Evolutionary conservation across 64 coral and sea anemone genomes (phyloP), one percentile per base, ranked within the genome.

Genomic region (Stichodactyla mertensii): DNA sequence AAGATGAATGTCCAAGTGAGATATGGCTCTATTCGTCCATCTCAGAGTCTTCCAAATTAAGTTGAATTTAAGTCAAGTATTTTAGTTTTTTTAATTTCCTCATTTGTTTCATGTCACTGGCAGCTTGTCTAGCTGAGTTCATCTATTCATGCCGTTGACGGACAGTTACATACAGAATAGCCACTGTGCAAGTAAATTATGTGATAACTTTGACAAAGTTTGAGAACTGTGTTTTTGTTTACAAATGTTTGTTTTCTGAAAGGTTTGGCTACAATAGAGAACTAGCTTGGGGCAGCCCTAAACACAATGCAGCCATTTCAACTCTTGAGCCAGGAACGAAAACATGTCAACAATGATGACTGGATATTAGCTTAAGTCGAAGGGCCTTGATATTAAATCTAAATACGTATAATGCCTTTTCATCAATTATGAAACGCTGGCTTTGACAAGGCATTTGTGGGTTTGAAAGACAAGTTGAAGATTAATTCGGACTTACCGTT

Each of bases 351-450:
- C 80, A 52, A 80, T 93, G 91, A 92, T 93, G 94, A 87, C 85
- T 93, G 54, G 79, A 96, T 96, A 96, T 96, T 96, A 89, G 91
- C 82, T 93, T 93, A 93, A 84, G 94, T 83, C 86, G 87, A 96
- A 87, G 88, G 57, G 74, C 82, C 56, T 78, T 92, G 94, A 96
- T 96, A 96, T 96, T 90, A 96, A 96, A 96, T 90, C 88, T 78
- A 96, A 96, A 96, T 96, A 93, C 85, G 57, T 61, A 51, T 88
- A 85, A 78, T 78, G 55, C 83, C 60, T 59, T 83, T 78, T 84
- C 86, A 58, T 89, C 86, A 92, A 86, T 88, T 93, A 83, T 91
- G 83, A 87, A 96, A 92, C 23, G 52, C 57, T 55, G 89, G 88
- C 86, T 92, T 89, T 96, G 94, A 96, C 94, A 96, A n/a, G 88